Evolutionary conservation across 2,888 invertebrate genomes (phyloP).

Genomic region (Volucella inanis): DNA sequence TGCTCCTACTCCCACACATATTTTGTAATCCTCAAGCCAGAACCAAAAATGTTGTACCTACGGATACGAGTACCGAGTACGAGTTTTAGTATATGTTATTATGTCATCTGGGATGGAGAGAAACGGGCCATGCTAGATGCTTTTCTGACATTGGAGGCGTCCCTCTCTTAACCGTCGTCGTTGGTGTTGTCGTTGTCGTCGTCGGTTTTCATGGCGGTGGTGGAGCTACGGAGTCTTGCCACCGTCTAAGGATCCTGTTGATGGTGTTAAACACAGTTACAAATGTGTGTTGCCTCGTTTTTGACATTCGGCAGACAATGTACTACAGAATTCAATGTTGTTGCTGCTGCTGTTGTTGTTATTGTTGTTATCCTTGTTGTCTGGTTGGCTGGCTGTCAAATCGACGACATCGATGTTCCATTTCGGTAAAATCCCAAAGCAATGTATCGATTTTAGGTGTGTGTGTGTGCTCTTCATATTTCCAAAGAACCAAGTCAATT

Average conservation of each 20-base stretch:
- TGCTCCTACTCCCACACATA: constrained; percentile 24
- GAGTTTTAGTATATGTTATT: neutral
- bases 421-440: constrained; percentile 49
- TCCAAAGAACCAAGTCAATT: constrained; percentile 18
- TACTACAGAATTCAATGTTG: constrained; percentile 35
- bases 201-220: constrained; percentile 16
- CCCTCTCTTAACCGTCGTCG: constrained; percentile 18
- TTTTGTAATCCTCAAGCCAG: constrained; percentile 44
- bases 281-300: constrained; percentile 56
- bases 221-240: constrained; percentile 23
- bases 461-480: constrained; percentile 21
- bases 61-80: no score
- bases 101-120: constrained; percentile 18
- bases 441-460: constrained; percentile 61
- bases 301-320: constrained; percentile 64
- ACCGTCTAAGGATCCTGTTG: constrained; percentile 58
- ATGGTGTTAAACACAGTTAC: constrained; percentile 70
- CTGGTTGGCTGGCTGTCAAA: constrained; percentile 64
- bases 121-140: neutral
- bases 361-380: constrained; percentile 58
- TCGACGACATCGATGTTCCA: constrained; percentile 60
- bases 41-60: neutral
- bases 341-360: constrained; percentile 17
- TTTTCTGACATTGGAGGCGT: neutral
- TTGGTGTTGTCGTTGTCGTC: constrained; percentile 1